These are phyloP conservation scores for Paedocypris sp. DNA, from an alignment of 2,113 vertebrate species.

Conservation along the genomic window DNA sequence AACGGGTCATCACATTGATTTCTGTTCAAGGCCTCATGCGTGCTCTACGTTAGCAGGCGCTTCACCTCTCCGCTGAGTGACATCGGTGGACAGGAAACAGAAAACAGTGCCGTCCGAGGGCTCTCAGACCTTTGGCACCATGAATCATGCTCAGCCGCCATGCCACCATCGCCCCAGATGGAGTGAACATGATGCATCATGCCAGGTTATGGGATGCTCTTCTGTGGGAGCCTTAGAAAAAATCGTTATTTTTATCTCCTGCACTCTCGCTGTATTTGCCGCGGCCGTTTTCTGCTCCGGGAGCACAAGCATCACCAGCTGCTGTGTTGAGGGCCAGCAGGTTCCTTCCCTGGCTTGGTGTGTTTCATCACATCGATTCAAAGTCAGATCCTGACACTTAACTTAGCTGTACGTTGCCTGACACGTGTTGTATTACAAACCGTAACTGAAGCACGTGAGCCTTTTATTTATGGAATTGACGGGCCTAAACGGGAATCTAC, in stretches of 20 bases:
- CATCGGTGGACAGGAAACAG: slow-evolving; percentile 1
- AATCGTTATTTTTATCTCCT: slow-evolving; percentile 7
- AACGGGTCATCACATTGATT: slow-evolving; percentile 18
- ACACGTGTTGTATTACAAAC: not conserved
- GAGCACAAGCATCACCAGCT: not conserved
- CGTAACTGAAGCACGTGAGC: not conserved
- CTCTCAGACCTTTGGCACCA: slow-evolving; percentile 9
- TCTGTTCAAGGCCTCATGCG: slow-evolving; percentile 10
- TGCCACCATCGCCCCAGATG: slow-evolving; percentile 18
- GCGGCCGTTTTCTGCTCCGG: not conserved
- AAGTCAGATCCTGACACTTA: not conserved
- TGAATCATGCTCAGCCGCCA: slow-evolving; percentile 20
- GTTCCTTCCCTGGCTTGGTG: slow-evolving; percentile 9
- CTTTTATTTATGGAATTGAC: slow-evolving; percentile 30
- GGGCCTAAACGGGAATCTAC: slow-evolving; percentile 36
- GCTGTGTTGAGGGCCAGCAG: not conserved
- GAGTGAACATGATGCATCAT: slow-evolving; percentile 14
- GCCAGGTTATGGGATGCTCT: slow-evolving; percentile 16
- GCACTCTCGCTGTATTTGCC: not conserved
- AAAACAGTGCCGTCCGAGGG: slow-evolving; percentile 7
- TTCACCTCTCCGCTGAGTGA: slow-evolving; percentile 6
- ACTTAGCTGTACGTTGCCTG: not conserved
- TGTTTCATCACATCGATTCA: slow-evolving; percentile 3
- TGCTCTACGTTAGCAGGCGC: slow-evolving; percentile 14
- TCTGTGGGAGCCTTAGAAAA: slow-evolving; percentile 5